Base-by-base conservation (phyloP, 2,888 invertebrate genomes). In the Xestia rhomboidea region DNA sequence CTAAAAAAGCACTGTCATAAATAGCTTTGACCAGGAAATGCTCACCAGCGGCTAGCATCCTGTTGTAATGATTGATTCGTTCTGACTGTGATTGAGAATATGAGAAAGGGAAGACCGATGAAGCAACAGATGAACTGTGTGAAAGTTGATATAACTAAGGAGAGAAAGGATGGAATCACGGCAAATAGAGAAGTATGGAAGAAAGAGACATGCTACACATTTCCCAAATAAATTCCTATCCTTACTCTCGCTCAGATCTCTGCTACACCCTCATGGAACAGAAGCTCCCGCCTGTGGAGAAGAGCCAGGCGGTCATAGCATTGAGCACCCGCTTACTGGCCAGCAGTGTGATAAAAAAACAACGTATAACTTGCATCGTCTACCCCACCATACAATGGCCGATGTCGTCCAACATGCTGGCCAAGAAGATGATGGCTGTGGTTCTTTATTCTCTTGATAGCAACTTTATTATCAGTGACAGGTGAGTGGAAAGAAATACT, bases 361-460 rank as follows among this genome's bases (percentile, higher is more conserved):
- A 54, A 3, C 79, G 70, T 0, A 49, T 95, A 21, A 75, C 70
- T 3, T 95, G 95, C 86, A 88, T 89, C 64, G 95, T 95, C 3
- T 95, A 96, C 75, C 95, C 96, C 0, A 54, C 79, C 3, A 87
- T 95, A 34, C 89, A 79, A 66, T 96, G 96, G 96, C 95, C 96
- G 0, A 11, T 68, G 0, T 90, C 92, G 2, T 83, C 91, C 44
- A 89, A 88, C 73, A 21, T 79, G 0, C 82, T 96, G 0, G 92
- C 92, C 0, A 85, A 38, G 4, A 91, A 87, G 38, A 93, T 95
- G 93, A 68, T 96, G 11, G 90, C 93, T 49, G 79, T 90, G 0
- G 90, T 93, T 1, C 51, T 94, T 13, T 87, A 82, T 44, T 91
- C 94, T 0, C 88, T 96, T 5, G 91, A 94, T 2, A 92, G 91